Evolutionary conservation across 30 jellyfish, hydroid and myxozoan genomes (phyloP).

Genomic region (Turritopsis rubra): DNA sequence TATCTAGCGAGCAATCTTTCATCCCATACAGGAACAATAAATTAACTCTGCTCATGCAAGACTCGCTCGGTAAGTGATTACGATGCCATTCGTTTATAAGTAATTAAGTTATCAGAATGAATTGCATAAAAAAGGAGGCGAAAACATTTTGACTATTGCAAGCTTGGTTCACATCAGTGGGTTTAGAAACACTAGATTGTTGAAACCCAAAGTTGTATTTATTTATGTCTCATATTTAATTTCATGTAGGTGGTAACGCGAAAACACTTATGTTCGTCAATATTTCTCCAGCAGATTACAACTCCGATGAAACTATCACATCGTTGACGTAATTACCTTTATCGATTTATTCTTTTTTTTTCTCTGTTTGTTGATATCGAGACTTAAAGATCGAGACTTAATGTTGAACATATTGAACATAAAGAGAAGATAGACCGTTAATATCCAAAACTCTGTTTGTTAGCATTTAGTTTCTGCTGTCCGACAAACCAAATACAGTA

Average conservation of each 20-base stretch:
- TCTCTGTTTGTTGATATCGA: not conserved
- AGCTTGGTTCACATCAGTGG: not conserved
- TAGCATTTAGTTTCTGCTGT: too few species aligned
- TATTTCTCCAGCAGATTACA: constrained; percentile 95
- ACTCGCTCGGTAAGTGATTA: constrained; percentile 71
- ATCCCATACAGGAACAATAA: constrained; percentile 94
- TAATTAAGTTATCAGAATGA: not conserved
- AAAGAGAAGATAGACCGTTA: too few species aligned
- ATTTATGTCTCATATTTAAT: not conserved
- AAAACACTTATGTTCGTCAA: constrained; percentile 95
- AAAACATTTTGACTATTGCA: too few species aligned
- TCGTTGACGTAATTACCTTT: constrained; percentile 62
- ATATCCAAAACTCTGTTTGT: too few species aligned
- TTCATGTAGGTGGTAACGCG: constrained; percentile 84
- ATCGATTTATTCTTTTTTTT: not conserved
- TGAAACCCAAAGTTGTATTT: not conserved
- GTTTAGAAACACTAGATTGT: not conserved
- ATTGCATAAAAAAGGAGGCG: too few species aligned
- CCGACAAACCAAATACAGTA: too few species aligned
- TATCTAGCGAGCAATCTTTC: constrained; percentile 92
- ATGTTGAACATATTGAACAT: too few species aligned
- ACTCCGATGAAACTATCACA: constrained; percentile 80
- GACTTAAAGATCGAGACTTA: not conserved
- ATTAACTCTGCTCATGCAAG: constrained; percentile 88
- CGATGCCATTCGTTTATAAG: not conserved